These are phyloP conservation scores for Andricus curvator DNA, from an alignment of 2,888 invertebrate genomes.

Conservation along the genomic window DNA sequence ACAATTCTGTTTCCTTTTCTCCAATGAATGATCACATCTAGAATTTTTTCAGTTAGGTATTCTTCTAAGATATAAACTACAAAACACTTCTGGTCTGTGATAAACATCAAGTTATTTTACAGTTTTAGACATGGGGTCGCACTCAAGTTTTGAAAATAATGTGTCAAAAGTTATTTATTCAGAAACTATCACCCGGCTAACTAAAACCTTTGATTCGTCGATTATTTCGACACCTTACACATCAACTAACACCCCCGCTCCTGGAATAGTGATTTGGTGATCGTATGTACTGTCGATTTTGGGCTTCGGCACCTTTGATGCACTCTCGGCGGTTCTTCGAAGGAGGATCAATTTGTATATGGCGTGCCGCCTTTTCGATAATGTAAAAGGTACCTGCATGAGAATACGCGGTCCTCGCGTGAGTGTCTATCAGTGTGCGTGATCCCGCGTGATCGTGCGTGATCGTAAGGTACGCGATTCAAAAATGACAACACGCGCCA, in stretches of 20 bases:
- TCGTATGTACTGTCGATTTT: conserved; percentile 56
- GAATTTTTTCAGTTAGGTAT: no score
- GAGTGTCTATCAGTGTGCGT: conserved; percentile 49
- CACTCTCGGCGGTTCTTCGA: conserved; percentile 50
- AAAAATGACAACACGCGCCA: conserved; percentile 76
- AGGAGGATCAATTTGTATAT: conserved; percentile 63
- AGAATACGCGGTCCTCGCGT: conserved; percentile 15
- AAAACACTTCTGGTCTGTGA: no score
- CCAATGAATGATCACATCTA: no score
- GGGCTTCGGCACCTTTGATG: conserved; percentile 65
- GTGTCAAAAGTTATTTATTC: background rate
- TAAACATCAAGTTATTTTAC: no score
- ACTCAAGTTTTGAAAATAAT: no score
- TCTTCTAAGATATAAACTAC: no score
- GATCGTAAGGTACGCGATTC: conserved; percentile 64
- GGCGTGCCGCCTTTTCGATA: conserved; percentile 50
- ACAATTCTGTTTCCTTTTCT: no score
- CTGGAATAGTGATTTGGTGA: conserved; percentile 29
- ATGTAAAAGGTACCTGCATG: conserved; percentile 37
- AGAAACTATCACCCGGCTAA: background rate
- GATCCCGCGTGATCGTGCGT: conserved; percentile 61
- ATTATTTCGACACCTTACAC: conserved; percentile 14
- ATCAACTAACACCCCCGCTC: conserved; percentile 11
- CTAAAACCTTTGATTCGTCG: conserved; percentile 6
- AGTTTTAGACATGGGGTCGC: no score